Percentiles rank a stretch among this genome's conserved stretches.
Evolutionary conservation across 2,113 vertebrate genomes (phyloP).

Genomic region (Dasyornis broadbenti): DNA sequence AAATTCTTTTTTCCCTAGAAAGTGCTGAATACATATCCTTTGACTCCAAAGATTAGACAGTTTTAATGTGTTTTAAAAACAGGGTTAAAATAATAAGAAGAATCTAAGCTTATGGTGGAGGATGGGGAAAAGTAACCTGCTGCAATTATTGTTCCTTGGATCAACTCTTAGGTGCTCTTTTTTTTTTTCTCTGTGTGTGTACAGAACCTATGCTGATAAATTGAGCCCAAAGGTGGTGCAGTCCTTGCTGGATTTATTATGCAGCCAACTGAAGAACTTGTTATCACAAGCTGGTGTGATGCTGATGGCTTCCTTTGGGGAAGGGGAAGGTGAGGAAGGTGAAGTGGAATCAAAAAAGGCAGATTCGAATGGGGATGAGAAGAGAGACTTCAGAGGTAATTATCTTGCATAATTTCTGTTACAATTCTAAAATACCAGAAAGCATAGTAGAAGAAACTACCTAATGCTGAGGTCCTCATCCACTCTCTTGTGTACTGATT

Average conservation of each 20-base stretch:
- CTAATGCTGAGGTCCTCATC: neutral
- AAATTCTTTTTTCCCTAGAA: neutral
- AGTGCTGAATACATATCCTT: neutral
- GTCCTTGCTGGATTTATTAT: constrained; percentile 91
- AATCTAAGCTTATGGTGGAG: neutral
- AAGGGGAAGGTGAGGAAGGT: constrained; percentile 75
- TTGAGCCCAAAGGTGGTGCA: constrained; percentile 95
- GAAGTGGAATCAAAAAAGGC: constrained; percentile 75
- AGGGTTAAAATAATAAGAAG: neutral
- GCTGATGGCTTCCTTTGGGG: constrained; percentile 77
- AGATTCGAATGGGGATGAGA: constrained; percentile 82
- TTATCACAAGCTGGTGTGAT: constrained; percentile 89
- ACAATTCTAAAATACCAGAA: neutral
- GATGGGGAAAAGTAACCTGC: neutral
- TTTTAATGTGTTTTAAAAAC: neutral
- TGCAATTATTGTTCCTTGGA: neutral
- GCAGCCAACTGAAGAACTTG: constrained; percentile 95
- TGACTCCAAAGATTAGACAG: neutral
- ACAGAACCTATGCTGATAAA: constrained; percentile 92
- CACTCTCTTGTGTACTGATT: neutral
- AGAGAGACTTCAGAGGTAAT: constrained; percentile 90
- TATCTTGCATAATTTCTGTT: neutral
- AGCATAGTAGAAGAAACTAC: neutral
- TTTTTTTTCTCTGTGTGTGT: neutral
- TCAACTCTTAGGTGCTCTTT: neutral